A percentile compares a stretch with the other conserved stretches of the same genome.
Evolutionary conservation across 2,797 vertebrate genomes (phyloP).

Genomic region (Dendrocincla fuliginosa): DNA sequence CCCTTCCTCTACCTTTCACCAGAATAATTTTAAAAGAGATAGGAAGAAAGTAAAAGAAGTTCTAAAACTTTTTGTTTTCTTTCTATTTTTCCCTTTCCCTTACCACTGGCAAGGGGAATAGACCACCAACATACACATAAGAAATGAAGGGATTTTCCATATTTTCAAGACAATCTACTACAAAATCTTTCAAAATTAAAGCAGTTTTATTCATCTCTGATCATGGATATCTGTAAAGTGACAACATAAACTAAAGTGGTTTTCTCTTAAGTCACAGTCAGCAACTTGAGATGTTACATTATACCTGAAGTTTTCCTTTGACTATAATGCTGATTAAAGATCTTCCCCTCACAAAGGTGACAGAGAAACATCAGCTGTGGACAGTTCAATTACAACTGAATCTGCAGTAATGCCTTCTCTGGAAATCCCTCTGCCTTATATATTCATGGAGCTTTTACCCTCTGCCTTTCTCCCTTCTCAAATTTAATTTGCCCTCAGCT

Average conservation of each 20-base stretch:
- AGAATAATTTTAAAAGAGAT: neutral
- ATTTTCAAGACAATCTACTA: neutral
- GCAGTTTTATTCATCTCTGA: neutral
- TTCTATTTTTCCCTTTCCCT: neutral
- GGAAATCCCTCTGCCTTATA: neutral
- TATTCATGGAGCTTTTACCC: conserved; percentile 12
- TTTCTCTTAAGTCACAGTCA: neutral
- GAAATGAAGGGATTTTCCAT: neutral
- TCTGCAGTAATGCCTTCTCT: neutral
- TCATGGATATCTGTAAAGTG: neutral
- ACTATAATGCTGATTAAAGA: neutral
- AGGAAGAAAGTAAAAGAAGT: neutral
- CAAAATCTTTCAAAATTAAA: neutral
- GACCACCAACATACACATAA: neutral
- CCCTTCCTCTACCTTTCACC: neutral
- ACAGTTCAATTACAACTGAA: conserved; percentile 9
- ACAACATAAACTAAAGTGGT: neutral
- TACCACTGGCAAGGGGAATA: neutral
- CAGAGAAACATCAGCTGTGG: neutral
- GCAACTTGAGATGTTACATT: neutral
- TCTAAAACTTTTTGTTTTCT: neutral
- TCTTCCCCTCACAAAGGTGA: neutral
- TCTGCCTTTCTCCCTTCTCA: neutral
- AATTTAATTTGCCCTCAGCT: neutral
- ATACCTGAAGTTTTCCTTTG: neutral